Base-by-base conservation (phyloP, 37 sponge, comb jelly and placozoan genomes). In the Geodia barretti region DNA sequence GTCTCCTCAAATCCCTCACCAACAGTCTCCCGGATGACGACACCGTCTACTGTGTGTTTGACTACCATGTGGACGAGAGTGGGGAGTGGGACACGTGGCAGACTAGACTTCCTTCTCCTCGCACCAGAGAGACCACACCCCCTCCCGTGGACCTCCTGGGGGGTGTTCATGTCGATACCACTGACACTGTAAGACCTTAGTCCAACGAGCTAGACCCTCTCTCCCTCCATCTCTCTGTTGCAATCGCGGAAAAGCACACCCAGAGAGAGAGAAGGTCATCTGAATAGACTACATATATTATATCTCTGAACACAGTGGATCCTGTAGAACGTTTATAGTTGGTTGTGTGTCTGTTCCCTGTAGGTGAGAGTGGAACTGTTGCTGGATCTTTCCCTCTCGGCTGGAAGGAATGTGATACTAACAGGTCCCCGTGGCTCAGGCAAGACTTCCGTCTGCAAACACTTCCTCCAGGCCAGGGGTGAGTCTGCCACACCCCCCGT, bases 21-120 rank as follows among this genome's bases (percentile, higher is more conserved):
- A 89, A 76, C 66, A 71, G 92, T 39, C 76, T 96, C 3, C 97
- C 97, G 3, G 97, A 96, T 90, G 91, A 94, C 62, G 95, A 96
- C 83, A 64, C 92, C 39, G 86, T 81, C 1, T 84, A 54, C 47
- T 82, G 91, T 23, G 97, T 96, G 73, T 96, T 90, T 85, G 94
- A 96, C 73, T 96, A 93, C 82, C 93, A 93, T 72, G 97, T 96
- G 23, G 97, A 96, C 74, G 97, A 96, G 89, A 90, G 92, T 25
- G 97, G 97, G 54, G 97, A 96, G 62, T 96, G 93, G 92, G 94
- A 96, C 60, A 82, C 84, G 61, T 96, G 97, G 97, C 84, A 87
- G 64, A 83, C 83, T 36, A 81, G 86, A 92, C 54, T 47, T 7
- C 54, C 54, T 47, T 7, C 14, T 73, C 21, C 42, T 40, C 35